Evolutionary conservation across 2,113 vertebrate genomes (phyloP), one percentile per base, ranked within the genome.

Genomic region (Rhinopomastus cyanomelas): DNA sequence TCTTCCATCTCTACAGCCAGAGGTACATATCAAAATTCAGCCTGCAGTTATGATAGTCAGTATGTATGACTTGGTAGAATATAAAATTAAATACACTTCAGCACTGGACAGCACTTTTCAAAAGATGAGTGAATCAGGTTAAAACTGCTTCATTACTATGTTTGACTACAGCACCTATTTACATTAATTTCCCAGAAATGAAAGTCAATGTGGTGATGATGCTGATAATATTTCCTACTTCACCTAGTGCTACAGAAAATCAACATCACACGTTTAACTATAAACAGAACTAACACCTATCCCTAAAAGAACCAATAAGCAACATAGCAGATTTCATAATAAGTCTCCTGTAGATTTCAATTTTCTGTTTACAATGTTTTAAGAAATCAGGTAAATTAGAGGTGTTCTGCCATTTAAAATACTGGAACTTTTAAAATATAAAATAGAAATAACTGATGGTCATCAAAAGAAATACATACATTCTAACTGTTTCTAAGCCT

Each of bases 91-190:
- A 84, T 78, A 87, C 69, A 94, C 81, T 96, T 97, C 94, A 97
- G 92, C 88, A 96, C 93, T 95, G 96, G 93, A 95, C 91, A 97
- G 94, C 92, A 93, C 86, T 97, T 94, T 89, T 30, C 26, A 7
- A 68, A 80, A 90, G 46, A 59, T 1, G 1, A 87, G 56, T 75
- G 53, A 91, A 68, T 94, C 52, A 75, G 79, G 71, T 94, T 78
- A 88, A 90, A 89, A 87, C 9, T 23, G 34, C 22, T 94, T 82
- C 57, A 42, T 95, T 92, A 92, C 64, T 92, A 3, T 86, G 77
- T 92, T 91, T 88, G 57, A 67, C 61, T 92, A 59, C 68, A 92
- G 82, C 65, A 94, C 93, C 79, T 78, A 96, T 95, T 97, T 96
- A 92, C 92, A 92, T 95, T 95, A 90, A 93, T 96, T 93, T 95